phyloP scores from a whole-genome alignment of 2,888 invertebrate genomes.

The Chaitophorus viminalis region DNA sequence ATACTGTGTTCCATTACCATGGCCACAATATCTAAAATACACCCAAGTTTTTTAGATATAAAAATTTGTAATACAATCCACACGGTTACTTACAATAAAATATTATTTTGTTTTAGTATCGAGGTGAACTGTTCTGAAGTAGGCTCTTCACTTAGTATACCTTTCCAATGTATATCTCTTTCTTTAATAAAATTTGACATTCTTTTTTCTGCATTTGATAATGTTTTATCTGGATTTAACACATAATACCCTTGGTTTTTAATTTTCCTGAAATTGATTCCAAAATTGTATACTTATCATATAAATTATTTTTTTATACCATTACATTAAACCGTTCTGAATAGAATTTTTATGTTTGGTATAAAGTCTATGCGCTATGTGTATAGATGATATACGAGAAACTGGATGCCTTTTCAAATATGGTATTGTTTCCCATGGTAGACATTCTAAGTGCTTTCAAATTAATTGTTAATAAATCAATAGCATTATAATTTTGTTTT shows the following conservation, averaged over 20 bases:
- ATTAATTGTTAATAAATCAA: slow-evolving; percentile 58
- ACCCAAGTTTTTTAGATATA: slow-evolving; percentile 26
- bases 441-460: slow-evolving; percentile 76
- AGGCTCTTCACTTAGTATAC: slow-evolving; percentile 72
- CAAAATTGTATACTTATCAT: background rate
- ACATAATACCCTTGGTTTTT: slow-evolving; percentile 70
- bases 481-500: background rate
- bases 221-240: slow-evolving; percentile 78
- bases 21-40: slow-evolving; percentile 76
- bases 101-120: slow-evolving; percentile 72
- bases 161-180: slow-evolving; percentile 74
- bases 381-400: slow-evolving; percentile 79
- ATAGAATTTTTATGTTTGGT: slow-evolving; percentile 73
- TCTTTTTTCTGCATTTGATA: slow-evolving; percentile 74
- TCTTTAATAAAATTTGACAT: slow-evolving; percentile 72
- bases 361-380: slow-evolving; percentile 74
- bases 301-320: background rate
- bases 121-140: slow-evolving; percentile 70
- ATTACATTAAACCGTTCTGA: slow-evolving; percentile 71
- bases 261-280: slow-evolving; percentile 65
- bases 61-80: background rate
- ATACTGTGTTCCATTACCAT: slow-evolving; percentile 79
- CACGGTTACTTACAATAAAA: slow-evolving; percentile 73
- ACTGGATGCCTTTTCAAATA: slow-evolving; percentile 76
- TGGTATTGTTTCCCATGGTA: slow-evolving; percentile 83